Base-by-base conservation (phyloP, 2,113 vertebrate genomes). In the Crotalus horridus region DNA sequence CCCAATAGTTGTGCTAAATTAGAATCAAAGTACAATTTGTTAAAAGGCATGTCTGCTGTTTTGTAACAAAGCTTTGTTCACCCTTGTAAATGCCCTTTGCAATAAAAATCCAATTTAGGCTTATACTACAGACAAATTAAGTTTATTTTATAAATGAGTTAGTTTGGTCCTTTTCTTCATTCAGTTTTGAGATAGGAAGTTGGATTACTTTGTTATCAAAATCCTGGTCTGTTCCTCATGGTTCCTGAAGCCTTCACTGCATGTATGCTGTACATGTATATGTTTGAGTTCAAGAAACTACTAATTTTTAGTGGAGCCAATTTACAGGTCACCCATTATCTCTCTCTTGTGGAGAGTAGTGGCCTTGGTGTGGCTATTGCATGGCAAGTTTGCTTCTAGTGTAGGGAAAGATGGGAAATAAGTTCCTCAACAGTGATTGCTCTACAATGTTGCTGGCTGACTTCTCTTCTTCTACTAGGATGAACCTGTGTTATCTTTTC, bases 21-120 rank as follows among this genome's bases (percentile, higher is more conserved):
- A 93, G 61, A 96, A 95, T 4, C 86, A 93, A 94, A 94, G 56
- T 58, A 21, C 2, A 87, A 69, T 94, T 95, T 94, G 53, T 95
- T 95, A 94, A 85, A 12, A 93, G 7, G 48, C n/a, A 81, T 53
- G 43, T 87, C 94, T 94, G 91, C 48, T 69, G 12, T 43, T 93
- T 64, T 86, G 15, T 29, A 85, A 29, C 74, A 90, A 89, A 46
- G 81, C 48, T 94, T 93, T 86, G 51, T 58, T 91, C 92, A 54
- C 88, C 89, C 85, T 94, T 95, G 87, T 3, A 29, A 89, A 24
- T 6, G 91, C 13, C 13, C n/a, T 94, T 95, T 90, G 93, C 93
- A 94, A 91, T 96, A 94, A 96, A 94, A 90, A 5, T n/a, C 24
- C 26, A 11, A 55, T 20, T 92, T 20, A 88, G 6, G 2, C 10